A percentile compares a stretch with the other conserved stretches of the same genome.
Conservation (phyloP, 2,888 invertebrate genomes). For the Phengaris alcon region DNA sequence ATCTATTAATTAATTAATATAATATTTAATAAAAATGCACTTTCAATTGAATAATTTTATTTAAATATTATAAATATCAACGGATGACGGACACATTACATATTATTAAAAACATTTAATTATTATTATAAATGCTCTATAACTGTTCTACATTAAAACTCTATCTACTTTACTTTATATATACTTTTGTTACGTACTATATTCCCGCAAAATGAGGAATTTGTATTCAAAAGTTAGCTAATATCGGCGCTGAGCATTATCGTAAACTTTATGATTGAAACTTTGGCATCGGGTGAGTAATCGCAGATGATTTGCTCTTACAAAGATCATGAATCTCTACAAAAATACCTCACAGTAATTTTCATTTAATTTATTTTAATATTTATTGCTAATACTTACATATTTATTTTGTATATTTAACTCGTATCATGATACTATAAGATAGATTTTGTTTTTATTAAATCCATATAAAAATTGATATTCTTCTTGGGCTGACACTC, state of each 20-base stretch:
- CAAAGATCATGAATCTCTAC: slow-evolving; percentile 6
- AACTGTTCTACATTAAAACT: no score
- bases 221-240: slow-evolving; percentile 72
- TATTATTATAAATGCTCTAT: no score
- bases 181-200: no score
- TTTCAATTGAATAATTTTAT: no score
- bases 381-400: not conserved
- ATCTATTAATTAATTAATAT: no score
- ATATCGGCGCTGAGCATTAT: slow-evolving; percentile 66
- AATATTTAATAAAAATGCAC: no score
- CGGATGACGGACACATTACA: no score
- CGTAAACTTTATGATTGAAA: slow-evolving; percentile 72
- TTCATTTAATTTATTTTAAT: not conserved
- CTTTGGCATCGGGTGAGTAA: slow-evolving; percentile 55
- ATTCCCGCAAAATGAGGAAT: slow-evolving; percentile 44
- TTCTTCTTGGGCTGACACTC: no score
- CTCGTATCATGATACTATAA: not conserved
- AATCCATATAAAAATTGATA: no score
- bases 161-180: no score
- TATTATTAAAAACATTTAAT: no score
- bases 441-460: not conserved
- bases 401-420: not conserved
- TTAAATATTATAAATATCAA: no score
- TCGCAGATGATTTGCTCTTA: slow-evolving; percentile 15
- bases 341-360: not conserved